Evolutionary conservation across 1,140 invertebrate genomes (phyloP).

Genomic region (Drosophila equinoxialis): DNA sequence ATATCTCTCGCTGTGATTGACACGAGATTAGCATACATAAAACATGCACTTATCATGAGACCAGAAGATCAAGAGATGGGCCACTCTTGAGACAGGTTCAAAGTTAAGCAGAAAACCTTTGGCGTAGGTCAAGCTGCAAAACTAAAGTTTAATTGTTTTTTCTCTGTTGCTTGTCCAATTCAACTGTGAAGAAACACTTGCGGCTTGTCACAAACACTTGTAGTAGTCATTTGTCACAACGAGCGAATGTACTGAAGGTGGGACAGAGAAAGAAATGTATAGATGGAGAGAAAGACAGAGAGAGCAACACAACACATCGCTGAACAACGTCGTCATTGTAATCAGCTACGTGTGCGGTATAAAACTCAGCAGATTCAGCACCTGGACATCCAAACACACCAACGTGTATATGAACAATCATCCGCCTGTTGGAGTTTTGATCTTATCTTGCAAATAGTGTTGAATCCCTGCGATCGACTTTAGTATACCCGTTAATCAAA

Average conservation of each 20-base stretch:
- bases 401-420: constrained; percentile 26
- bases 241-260: constrained; percentile 48
- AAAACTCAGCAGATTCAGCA: constrained; percentile 51
- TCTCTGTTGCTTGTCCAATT: constrained; percentile 57
- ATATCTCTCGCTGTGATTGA: constrained; percentile 75
- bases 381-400: constrained; percentile 23
- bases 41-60: constrained; percentile 11
- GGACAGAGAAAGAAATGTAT: constrained; percentile 15
- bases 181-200: constrained; percentile 66
- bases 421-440: constrained; percentile 46
- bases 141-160: constrained; percentile 75
- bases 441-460: constrained; percentile 52
- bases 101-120: constrained; percentile 72
- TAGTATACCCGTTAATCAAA: constrained; percentile 24
- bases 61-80: neutral
- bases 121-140: constrained; percentile 60
- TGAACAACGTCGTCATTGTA: constrained; percentile 69
- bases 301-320: constrained; percentile 10
- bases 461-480: constrained; percentile 37
- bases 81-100: constrained; percentile 49
- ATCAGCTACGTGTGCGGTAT: constrained; percentile 78
- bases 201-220: constrained; percentile 80
- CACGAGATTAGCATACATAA: constrained; percentile 69
- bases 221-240: constrained; percentile 73
- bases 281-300: constrained; percentile 28